Evolutionary conservation across 2,888 invertebrate genomes (phyloP).

Genomic region (Drosophila siamana): DNA sequence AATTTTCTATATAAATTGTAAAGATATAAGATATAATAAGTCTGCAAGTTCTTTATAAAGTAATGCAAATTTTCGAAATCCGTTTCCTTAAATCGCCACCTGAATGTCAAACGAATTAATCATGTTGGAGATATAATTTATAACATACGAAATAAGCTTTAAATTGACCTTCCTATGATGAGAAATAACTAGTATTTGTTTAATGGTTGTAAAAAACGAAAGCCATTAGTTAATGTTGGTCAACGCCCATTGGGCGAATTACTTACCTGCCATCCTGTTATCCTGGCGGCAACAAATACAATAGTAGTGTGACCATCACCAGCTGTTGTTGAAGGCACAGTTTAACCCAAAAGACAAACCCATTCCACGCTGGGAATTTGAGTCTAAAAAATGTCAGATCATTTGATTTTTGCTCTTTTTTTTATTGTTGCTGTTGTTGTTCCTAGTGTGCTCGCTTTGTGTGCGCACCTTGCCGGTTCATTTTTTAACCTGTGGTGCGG

Average conservation of each 20-base stretch:
- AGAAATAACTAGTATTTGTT: constrained; percentile 20
- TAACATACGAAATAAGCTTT: background rate
- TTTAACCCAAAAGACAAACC: constrained; percentile 1
- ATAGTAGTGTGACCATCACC: background rate
- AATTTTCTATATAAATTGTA: no score
- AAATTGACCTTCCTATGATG: constrained; percentile 20
- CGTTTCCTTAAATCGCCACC: background rate
- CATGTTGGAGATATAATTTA: background rate
- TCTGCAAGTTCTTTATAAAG: background rate
- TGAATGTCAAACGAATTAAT: background rate
- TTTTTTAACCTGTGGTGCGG: constrained; percentile 64
- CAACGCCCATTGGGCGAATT: constrained; percentile 10
- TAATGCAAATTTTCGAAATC: background rate
- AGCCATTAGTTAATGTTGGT: constrained; percentile 35
- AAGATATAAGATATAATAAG: no score
- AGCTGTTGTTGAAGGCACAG: constrained; percentile 1
- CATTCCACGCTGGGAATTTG: background rate
- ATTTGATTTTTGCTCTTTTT: constrained; percentile 53
- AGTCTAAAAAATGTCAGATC: constrained; percentile 53
- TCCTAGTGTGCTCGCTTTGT: constrained; percentile 1
- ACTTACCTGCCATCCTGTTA: constrained; percentile 32
- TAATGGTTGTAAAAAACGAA: constrained; percentile 33
- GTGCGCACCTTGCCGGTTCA: constrained; percentile 17
- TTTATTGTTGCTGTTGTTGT: constrained; percentile 13
- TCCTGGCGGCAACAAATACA: background rate